Percentiles rank a stretch among this genome's conserved stretches.
Evolutionary conservation across 2,888 invertebrate species (phyloP).

Genomic region (Crossocerus cetratus): DNA sequence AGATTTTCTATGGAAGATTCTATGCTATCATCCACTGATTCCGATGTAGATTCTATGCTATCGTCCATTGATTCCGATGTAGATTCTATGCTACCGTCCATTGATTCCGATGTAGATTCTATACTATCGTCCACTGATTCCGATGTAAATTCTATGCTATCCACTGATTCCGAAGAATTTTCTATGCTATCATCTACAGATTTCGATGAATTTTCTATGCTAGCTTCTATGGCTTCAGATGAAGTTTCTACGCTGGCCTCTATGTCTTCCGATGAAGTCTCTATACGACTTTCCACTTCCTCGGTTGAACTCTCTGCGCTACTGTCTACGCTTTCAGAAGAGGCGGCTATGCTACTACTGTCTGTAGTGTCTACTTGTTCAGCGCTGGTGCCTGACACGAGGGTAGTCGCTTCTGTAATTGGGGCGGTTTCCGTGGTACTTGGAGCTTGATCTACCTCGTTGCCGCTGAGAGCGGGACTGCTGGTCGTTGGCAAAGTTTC

Average conservation of each 20-base stretch:
- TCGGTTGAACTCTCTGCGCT: neutral
- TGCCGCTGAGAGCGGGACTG: constrained; percentile 15
- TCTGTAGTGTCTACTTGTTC: constrained; percentile 26
- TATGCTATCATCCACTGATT: constrained; percentile 5
- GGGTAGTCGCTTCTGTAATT: constrained; percentile 26
- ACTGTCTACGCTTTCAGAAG: constrained; percentile 17
- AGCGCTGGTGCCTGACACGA: constrained; percentile 17
- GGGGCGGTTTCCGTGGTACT: constrained; percentile 7
- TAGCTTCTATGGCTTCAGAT: neutral
- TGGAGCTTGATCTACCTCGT: constrained; percentile 9
- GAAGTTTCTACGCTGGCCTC: too few species aligned
- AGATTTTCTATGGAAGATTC: constrained; percentile 13
- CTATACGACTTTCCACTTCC: too few species aligned
- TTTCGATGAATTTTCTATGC: constrained; percentile 19
- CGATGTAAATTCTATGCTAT: too few species aligned
- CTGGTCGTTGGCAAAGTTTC: neutral
- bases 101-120: too few species aligned
- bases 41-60: too few species aligned
- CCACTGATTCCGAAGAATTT: too few species aligned
- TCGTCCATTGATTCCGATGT: too few species aligned
- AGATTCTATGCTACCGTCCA: too few species aligned
- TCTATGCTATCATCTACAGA: too few species aligned
- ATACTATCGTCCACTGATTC: constrained; percentile 2
- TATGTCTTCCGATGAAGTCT: too few species aligned
- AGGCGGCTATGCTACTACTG: constrained; percentile 13